Evolutionary conservation across 2,113 vertebrate genomes (phyloP).

Genomic region (Papio anubis): DNA sequence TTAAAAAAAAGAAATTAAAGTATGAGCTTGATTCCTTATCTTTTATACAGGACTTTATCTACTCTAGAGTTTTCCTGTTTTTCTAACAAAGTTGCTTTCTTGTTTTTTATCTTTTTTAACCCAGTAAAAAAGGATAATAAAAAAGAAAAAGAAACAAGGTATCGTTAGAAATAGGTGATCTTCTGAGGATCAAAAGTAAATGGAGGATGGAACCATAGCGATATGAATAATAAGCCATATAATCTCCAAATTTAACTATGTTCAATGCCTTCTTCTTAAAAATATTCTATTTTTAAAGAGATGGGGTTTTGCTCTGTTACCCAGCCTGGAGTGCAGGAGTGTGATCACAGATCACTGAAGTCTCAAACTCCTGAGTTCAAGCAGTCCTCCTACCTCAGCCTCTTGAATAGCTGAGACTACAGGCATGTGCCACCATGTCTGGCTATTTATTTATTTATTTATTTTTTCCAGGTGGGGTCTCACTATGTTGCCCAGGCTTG

Average conservation of each 20-base stretch:
- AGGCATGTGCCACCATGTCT: too few species aligned
- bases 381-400: too few species aligned
- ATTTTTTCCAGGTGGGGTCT: too few species aligned
- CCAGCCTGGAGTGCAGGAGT: too few species aligned
- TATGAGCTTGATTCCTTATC: not conserved
- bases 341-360: too few species aligned
- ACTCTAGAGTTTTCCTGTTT: not conserved
- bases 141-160: not conserved
- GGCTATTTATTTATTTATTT: too few species aligned
- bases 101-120: not conserved
- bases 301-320: too few species aligned
- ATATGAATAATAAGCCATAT: not conserved
- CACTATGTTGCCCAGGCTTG: too few species aligned
- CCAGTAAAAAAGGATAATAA: not conserved
- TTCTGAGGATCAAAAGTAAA: not conserved
- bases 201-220: not conserved
- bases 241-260: not conserved
- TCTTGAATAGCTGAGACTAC: too few species aligned
- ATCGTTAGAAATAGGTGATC: not conserved
- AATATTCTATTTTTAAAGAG: too few species aligned
- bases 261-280: not conserved
- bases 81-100: not conserved
- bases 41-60: not conserved
- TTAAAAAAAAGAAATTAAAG: not conserved
- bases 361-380: too few species aligned